Evolutionary conservation across 2,113 vertebrate species (phyloP), one percentile per base, ranked within the genome.

Genomic region (Anas platyrhynchos): DNA sequence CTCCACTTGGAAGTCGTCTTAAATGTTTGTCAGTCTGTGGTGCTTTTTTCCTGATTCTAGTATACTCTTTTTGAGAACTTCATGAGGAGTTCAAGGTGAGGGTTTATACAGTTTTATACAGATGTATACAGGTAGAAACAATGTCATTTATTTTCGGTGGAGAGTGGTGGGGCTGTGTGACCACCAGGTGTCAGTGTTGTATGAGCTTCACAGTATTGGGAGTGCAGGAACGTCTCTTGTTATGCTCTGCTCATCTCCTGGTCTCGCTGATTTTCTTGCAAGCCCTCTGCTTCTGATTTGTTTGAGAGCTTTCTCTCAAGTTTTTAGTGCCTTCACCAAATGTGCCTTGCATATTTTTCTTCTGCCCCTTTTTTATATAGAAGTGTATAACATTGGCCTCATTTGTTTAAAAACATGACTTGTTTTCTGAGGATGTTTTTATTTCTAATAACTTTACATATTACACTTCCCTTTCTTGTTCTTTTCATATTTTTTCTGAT

Each of bases 1-100:
- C 8, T 16, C 86, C 4, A 1, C 29, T 43, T 34, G 29, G 50
- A 34, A 66, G 26, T 63, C 34, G 9, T 52, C 14, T 43, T 25
- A 2, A 12, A 4, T 22, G 7, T 56, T 59, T 43, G 43, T n/a
- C 46, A 20, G 21, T 21, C 36, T 14, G 17, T 18, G 36, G 34
- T 66, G 54, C 65, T n/a, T 9, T 55, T 54, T 27, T 16, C 29
- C 26, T 1, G 0, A 1, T 29, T 13, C 6, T 20, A 2, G 0
- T 2, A 0, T 0, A 1, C 55, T 18, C 5, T n/a, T 66, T 44
- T 12, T 1, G 1, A 7, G 56, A 43, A 52, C n/a, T 22, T 27
- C 16, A 4, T 1, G 11, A 27, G 2, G 41, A 16, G 11, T 21
- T 80, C 3, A 0, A 2, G 1, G 3, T 9, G 36, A 5, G 29